phyloP scores from a whole-genome alignment of 2,888 invertebrate species.

The Oscheius sp. region DNA sequence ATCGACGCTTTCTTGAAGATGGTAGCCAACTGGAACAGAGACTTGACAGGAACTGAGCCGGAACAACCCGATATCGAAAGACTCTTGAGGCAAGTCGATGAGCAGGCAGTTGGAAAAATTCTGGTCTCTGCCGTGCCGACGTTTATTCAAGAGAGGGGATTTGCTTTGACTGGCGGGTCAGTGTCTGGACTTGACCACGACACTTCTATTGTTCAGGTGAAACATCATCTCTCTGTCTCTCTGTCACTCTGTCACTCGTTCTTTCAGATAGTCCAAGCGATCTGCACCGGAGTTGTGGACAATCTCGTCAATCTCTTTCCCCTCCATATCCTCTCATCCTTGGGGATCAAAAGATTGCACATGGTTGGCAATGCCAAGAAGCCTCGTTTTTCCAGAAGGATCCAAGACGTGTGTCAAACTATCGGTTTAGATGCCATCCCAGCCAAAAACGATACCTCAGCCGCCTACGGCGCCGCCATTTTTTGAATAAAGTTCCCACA shows the following conservation, averaged over 20 bases:
- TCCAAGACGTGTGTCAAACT: slow-evolving; percentile 18
- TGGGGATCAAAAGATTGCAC: slow-evolving; percentile 34
- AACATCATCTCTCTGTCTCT: too few relatives aligned
- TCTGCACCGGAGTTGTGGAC: slow-evolving; percentile 42
- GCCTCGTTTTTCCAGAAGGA: slow-evolving; percentile 38
- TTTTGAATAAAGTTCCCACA: slow-evolving; percentile 1
- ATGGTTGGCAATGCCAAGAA: slow-evolving; percentile 42
- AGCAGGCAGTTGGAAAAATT: too few relatives aligned
- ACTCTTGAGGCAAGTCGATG: slow-evolving; percentile 11
- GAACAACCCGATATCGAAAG: background rate
- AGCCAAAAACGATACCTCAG: slow-evolving; percentile 22
- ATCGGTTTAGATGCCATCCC: background rate
- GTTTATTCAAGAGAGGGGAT: slow-evolving; percentile 26
- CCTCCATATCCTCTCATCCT: background rate
- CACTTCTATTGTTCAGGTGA: slow-evolving; percentile 17
- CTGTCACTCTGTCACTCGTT: background rate
- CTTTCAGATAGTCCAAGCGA: slow-evolving; percentile 40
- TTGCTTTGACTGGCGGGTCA: background rate
- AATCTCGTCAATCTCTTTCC: slow-evolving; percentile 47
- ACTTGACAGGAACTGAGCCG: background rate
- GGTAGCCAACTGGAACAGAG: background rate
- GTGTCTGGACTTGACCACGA: slow-evolving; percentile 10
- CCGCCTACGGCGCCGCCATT: slow-evolving; percentile 32
- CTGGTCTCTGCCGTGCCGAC: background rate
- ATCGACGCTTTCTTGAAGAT: slow-evolving; percentile 38